Base-by-base conservation (phyloP, 1,140 invertebrate species). In the Globodera rostochiensis region DNA sequence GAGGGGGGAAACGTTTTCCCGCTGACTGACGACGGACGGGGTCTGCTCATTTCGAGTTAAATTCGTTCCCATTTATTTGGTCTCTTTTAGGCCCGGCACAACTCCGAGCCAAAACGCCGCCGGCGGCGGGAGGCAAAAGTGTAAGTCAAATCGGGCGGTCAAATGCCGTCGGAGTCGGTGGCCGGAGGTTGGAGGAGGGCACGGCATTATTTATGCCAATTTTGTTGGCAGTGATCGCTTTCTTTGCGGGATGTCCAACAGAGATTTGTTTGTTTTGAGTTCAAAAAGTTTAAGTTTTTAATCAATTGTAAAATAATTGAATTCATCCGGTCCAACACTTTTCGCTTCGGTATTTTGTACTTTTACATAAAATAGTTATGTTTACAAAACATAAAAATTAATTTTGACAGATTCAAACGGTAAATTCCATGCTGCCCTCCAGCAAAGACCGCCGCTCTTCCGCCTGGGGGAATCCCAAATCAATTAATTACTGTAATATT, bases 351-450 rank as follows among this genome's bases (percentile, higher is more conserved):
- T 36, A 36, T 36, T 36, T 36, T 36, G 36, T 36, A 36, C 36
- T 36, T 36, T 36, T 36, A 36, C 36, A 36, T 36, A 36, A 36
- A 36, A 36, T 36, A 36, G 36, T 36, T 36, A 36, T 36, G 36
- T 36, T 36, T 36, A 3, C 36, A 36, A 36, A 36, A 36, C 36
- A 36, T 36, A 66, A 21, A 66, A 13, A 66, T 1, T 21, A 21
- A 2, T 15, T 66, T 66, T 13, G 1, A 6, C 36, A 7, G 49
- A 13, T 36, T 82, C 79, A 85, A 67, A 85, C 84, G 71, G 84
- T 85, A 70, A 85, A 85, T 71, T 85, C 84, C 78, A 84, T 77
- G 83, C 84, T 87, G 47, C 84, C 84, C 49, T 85, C 84, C n/a
- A 85, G 36, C 25, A 85, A 76, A 46, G 85, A 86, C n/a, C 84